Base-by-base conservation (phyloP, 2,113 vertebrate genomes). In the Melanerpes formicivorus region DNA sequence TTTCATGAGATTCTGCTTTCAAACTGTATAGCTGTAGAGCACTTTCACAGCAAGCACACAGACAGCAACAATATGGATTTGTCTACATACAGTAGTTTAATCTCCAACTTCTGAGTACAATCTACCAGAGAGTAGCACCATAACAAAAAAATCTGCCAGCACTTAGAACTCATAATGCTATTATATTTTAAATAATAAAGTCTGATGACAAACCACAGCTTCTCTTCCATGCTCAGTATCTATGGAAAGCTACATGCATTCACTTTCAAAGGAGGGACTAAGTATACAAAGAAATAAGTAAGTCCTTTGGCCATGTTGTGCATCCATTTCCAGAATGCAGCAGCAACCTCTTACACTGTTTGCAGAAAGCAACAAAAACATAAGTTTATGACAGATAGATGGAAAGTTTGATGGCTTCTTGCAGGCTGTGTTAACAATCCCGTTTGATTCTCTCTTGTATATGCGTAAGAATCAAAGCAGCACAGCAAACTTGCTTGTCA, bases 1-100 rank as follows among this genome's bases (percentile, higher is more conserved):
- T 96, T 97, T 97, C 96, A 97, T 96, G 95, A 97, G 95, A 84
- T 95, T 92, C 95, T 94, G 90, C 89, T 96, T 97, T 96, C 95
- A 96, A 97, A 97, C 93, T 85, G 77, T 82, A 93, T 88, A 96
- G 94, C 93, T 93, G 80, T 81, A 91, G 75, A 95, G 77, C 79
- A 94, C 74, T 95, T 96, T 94, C 87, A 92, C 82, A 90, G 89
- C 4, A 21, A 95, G 89, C 87, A 88, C 5, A 1, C 76, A 93
- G 95, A 94, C 93, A 92, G 84, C 73, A 90, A 91, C 95, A 96
- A 94, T 94, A 85, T 67, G 87, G 93, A 92, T 94, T 96, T 92
- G 94, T 94, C 93, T 94, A 92, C 87, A 93, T 32, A 84, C 75
- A 73, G 87, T 37, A 89, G 72, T 88, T 95, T 93, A 87, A 79